Percentiles rank a stretch among this genome's conserved stretches.
Evolutionary conservation across 1,140 invertebrate genomes (phyloP).

Genomic region (Phymorhynchus buccinoides): DNA sequence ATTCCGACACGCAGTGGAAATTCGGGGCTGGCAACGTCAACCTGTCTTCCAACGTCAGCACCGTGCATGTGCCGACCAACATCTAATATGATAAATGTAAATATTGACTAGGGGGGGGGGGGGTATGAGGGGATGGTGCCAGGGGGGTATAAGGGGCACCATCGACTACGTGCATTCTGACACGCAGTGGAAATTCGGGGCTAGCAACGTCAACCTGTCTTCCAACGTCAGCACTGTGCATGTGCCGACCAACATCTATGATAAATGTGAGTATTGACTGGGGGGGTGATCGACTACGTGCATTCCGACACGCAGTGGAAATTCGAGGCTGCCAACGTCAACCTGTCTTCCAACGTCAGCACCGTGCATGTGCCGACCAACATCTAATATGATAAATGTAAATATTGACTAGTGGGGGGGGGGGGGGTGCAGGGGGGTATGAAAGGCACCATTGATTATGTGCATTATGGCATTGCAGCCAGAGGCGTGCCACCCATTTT

Average conservation of each 20-base stretch:
- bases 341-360: conserved; percentile 89
- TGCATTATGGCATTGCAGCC: no score
- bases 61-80: conserved; percentile 95
- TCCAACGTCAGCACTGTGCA: conserved; percentile 90
- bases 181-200: conserved; percentile 85
- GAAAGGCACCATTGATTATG: no score
- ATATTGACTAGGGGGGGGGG: conserved; percentile 50
- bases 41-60: conserved; percentile 88
- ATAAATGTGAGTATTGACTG: conserved; percentile 85
- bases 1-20: conserved; percentile 79
- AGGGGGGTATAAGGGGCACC: conserved; percentile 37
- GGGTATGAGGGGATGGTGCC: background rate
- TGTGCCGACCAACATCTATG: conserved; percentile 94
- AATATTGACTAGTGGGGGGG: no score
- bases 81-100: conserved; percentile 91
- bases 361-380: conserved; percentile 95
- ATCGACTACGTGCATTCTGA: conserved; percentile 69
- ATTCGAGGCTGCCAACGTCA: conserved; percentile 88
- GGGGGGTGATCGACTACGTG: conserved; percentile 50
- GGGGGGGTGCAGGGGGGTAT: no score
- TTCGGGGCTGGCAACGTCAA: conserved; percentile 90
- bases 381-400: conserved; percentile 91
- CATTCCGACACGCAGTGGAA: conserved; percentile 79
- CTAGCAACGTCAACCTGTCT: conserved; percentile 89
- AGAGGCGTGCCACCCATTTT: no score